Evolutionary conservation across 2,888 invertebrate species (phyloP), one percentile per base, ranked within the genome.

Genomic region (Sphaeridia pumilis): DNA sequence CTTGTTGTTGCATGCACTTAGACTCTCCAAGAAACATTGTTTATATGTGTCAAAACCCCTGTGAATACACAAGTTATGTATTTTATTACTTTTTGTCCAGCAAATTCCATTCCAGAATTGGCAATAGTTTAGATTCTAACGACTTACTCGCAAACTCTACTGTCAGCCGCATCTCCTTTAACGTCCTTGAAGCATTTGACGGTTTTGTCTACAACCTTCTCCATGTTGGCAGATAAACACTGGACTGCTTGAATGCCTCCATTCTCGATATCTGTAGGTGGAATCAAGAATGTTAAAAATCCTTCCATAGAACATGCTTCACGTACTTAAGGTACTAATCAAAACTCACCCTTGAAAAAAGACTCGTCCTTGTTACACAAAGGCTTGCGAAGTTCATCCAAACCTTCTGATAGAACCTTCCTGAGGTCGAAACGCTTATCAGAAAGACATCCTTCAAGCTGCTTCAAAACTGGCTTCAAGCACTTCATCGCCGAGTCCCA

Each of bases 121-220:
- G n/a, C n/a, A n/a, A n/a, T n/a, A 35, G 14, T 27, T 7, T 27
- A 21, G 7, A 20, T 24, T 35, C n/a, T 25, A 17, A 22, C 22
- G 26, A 20, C 36, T 45, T 51, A 51, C 51, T 45, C n/a, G 51
- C 51, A 51, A 27, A 51, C 28, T 21, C 24, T n/a, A 5, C n/a
- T 17, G 26, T 36, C 36, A 7, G 20, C n/a, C 24, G 44, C 7
- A 12, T 41, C 22, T n/a, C 31, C n/a, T 17, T 31, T 25, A 34
- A n/a, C n/a, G n/a, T n/a, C n/a, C n/a, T 10, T 21, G 25, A 31
- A 51, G 14, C 51, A 51, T 25, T 35, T 28, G 17, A 36, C 36
- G 2, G 27, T 34, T 17, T 45, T 36, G 10, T 24, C n/a, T 7
- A 51, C 34, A 5, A 51, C 35, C 3, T 20, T 27, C 24, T 45